Base-by-base conservation (phyloP, 2,888 invertebrate genomes). In the Eupithecia abbreviata region DNA sequence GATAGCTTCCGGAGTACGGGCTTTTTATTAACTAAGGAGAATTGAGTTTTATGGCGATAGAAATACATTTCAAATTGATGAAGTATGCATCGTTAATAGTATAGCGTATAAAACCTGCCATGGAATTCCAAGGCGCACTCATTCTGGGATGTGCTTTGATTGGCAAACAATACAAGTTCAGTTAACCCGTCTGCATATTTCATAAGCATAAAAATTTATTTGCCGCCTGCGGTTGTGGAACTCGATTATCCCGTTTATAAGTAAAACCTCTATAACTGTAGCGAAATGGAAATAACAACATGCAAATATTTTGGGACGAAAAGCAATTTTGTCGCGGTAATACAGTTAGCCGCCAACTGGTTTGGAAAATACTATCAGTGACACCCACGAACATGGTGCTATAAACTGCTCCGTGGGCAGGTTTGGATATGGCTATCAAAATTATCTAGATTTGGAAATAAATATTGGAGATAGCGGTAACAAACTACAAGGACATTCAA, bases 91-190 rank as follows among this genome's bases (percentile, higher is more conserved):
- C 66, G 67, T 71, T 78, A 80, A 78, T 79, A 72, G 75, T 62
- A 76, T 73, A 78, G 77, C 80, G 78, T 74, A 81, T 80, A 79
- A 78, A 81, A 80, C 79, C 79, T 77, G 80, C 73, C 73, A 73
- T 71, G 79, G 80, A 81, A 82, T 82, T 81, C 82, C 76, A 76
- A 80, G 76, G 76, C 69, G 77, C 76, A 81, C 77, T 79, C 81
- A 79, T 79, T 47, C 80, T 80, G 82, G 84, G 88, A 89, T 89
- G 87, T 88, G 86, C 86, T 85, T 87, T 92, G 92, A 93, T 92
- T 93, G 90, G 90, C 91, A 90, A 91, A 90, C 91, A 91, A 87
- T 88, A 84, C 89, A 84, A 83, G 85, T 86, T 86, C 86, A 85
- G 85, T 82, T 84, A 80, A 82, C 82, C 82, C 76, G 79, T 82